These are phyloP conservation scores for Wasmannia auropunctata DNA, from an alignment of 1,140 invertebrate genomes.

Conservation along the genomic window DNA sequence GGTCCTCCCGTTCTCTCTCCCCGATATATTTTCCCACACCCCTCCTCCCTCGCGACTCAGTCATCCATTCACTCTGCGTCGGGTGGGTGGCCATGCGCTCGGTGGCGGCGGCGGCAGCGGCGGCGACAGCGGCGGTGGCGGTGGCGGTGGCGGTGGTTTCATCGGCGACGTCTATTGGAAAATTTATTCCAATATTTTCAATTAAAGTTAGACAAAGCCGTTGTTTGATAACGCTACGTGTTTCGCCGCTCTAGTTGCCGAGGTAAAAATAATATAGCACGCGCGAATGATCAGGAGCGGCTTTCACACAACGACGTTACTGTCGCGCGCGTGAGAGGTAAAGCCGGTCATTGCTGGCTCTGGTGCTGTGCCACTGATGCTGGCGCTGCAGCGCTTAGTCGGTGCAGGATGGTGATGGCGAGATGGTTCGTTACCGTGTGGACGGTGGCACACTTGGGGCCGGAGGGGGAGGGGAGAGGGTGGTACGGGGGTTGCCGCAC, in stretches of 20 bases:
- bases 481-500: not conserved
- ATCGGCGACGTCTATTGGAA: constrained; percentile 80
- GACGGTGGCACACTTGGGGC: constrained; percentile 10
- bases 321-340: constrained; percentile 28
- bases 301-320: constrained; percentile 62
- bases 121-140: not conserved
- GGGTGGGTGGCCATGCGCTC: constrained; percentile 39
- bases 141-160: constrained; percentile 65
- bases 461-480: no score
- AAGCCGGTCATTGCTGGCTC: not conserved
- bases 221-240: constrained; percentile 77
- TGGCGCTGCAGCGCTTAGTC: constrained; percentile 25
- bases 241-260: constrained; percentile 77
- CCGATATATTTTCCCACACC: constrained; percentile 29
- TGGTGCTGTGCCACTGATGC: constrained; percentile 6
- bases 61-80: constrained; percentile 49
- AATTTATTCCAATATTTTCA: constrained; percentile 86
- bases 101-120: not conserved
- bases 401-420: constrained; percentile 1
- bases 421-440: constrained; percentile 60
- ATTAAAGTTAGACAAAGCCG: constrained; percentile 84
- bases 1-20: not conserved
- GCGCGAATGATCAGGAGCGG: constrained; percentile 73
- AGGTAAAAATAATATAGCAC: constrained; percentile 81
- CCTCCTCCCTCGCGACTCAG: constrained; percentile 37